phyloP scores from a whole-genome alignment of 2,797 vertebrate species.

The Benthosema pterotum region DNA sequence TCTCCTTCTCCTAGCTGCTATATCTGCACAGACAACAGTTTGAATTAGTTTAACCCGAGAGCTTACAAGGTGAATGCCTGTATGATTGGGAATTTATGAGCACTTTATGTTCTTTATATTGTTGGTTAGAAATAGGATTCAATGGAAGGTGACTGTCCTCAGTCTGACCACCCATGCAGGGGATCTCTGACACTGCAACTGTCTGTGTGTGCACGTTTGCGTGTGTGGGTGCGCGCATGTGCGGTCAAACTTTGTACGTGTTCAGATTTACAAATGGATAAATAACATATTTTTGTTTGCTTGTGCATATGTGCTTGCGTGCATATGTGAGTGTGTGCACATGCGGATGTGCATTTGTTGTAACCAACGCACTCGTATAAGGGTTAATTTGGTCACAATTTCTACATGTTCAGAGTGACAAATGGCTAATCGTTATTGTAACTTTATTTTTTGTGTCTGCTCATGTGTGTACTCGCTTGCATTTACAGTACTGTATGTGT shows the following conservation, averaged over 20 bases:
- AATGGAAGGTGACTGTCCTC: conserved; percentile 68
- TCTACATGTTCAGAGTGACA: too few species aligned
- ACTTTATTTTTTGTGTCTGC: background rate
- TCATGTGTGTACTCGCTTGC: background rate
- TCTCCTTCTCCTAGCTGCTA: too few species aligned
- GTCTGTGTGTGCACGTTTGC: conserved; percentile 6
- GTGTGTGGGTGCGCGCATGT: conserved; percentile 10
- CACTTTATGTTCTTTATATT: too few species aligned
- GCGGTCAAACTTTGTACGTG: background rate
- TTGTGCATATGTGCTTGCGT: conserved; percentile 66
- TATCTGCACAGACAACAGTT: too few species aligned
- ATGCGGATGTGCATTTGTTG: background rate
- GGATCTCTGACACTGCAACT: conserved; percentile 75
- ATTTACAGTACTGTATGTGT: conserved; percentile 3
- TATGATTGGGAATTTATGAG: too few species aligned
- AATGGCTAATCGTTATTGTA: too few species aligned
- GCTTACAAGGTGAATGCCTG: too few species aligned
- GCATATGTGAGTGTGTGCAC: background rate
- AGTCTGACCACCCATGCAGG: conserved; percentile 79
- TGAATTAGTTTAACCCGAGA: too few species aligned
- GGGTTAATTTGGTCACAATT: too few species aligned
- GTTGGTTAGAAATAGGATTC: background rate
- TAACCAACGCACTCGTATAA: background rate
- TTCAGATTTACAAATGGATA: too few species aligned
- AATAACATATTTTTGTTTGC: conserved; percentile 69